A percentile compares a stretch with the other conserved stretches of the same genome.
phyloP scores from a whole-genome alignment of 2,888 invertebrate genomes.

The Iselma pallidipennis region DNA sequence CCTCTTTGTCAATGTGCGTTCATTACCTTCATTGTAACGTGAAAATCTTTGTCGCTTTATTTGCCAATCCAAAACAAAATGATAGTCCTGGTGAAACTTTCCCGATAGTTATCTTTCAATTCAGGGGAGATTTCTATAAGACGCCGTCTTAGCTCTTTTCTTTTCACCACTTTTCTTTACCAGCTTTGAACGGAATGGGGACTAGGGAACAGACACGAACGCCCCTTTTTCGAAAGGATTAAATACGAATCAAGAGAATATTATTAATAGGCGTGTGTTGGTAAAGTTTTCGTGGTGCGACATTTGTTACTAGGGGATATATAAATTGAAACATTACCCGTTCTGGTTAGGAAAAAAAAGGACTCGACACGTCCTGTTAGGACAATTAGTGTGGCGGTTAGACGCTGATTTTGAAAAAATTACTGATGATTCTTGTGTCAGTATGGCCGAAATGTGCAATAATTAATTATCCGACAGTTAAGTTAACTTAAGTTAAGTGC shows the following conservation, averaged over 20 bases:
- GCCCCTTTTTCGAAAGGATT: slow-evolving; percentile 43
- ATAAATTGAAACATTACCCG: slow-evolving; percentile 1
- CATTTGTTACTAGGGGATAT: slow-evolving; percentile 37
- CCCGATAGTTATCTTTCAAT: slow-evolving; percentile 30
- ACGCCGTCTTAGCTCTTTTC: slow-evolving; percentile 34
- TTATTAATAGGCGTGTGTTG: slow-evolving; percentile 49
- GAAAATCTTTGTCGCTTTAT: slow-evolving; percentile 48
- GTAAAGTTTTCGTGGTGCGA: slow-evolving; percentile 26
- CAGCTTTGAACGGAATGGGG: slow-evolving; percentile 25
- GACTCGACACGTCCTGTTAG: neutral
- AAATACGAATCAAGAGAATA: slow-evolving; percentile 49
- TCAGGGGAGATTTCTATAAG: slow-evolving; percentile 28
- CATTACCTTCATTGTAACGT: slow-evolving; percentile 55
- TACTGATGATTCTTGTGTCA: no score
- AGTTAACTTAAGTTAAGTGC: no score
- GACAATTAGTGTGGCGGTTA: neutral
- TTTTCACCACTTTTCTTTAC: slow-evolving; percentile 41
- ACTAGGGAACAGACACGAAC: slow-evolving; percentile 26
- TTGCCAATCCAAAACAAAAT: slow-evolving; percentile 50
- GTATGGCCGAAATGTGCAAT: slow-evolving; percentile 26
- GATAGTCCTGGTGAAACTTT: slow-evolving; percentile 50
- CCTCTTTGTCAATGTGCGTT: slow-evolving; percentile 41
- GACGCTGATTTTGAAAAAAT: no score
- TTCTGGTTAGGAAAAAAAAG: neutral
- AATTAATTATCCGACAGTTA: slow-evolving; percentile 34